phyloP scores from a whole-genome alignment of 92 coral and sea anemone genomes.

The Desmophyllum pertusum region DNA sequence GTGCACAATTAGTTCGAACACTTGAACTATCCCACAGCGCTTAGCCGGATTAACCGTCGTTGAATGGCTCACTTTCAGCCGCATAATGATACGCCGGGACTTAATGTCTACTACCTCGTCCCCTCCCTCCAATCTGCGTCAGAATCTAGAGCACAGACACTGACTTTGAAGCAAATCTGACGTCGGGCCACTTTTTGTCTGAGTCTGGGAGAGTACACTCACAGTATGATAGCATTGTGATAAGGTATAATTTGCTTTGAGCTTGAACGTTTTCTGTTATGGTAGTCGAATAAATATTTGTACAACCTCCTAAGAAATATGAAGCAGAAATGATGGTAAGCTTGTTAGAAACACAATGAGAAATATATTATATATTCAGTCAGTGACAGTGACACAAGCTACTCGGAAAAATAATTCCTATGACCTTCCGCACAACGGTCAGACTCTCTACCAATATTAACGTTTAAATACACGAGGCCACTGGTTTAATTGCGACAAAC shows the following conservation, averaged over 20 bases:
- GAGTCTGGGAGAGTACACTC: not conserved
- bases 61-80: not conserved
- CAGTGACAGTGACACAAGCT: no score
- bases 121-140: conserved; percentile 9
- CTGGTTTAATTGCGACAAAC: no score
- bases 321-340: no score
- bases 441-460: no score
- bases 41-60: conserved; percentile 3
- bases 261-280: not conserved
- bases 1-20: not conserved
- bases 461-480: no score
- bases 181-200: conserved; percentile 40
- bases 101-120: not conserved
- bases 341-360: no score
- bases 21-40: conserved; percentile 10
- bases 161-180: not conserved
- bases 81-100: not conserved
- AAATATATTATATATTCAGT: no score
- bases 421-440: no score
- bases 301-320: not conserved
- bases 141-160: conserved; percentile 14
- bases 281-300: not conserved
- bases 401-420: no score
- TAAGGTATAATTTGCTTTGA: not conserved
- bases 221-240: not conserved